Percentiles rank a stretch among this genome's conserved stretches.
Evolutionary conservation across 2,888 invertebrate genomes (phyloP).

Genomic region (Netelia virgata): DNA sequence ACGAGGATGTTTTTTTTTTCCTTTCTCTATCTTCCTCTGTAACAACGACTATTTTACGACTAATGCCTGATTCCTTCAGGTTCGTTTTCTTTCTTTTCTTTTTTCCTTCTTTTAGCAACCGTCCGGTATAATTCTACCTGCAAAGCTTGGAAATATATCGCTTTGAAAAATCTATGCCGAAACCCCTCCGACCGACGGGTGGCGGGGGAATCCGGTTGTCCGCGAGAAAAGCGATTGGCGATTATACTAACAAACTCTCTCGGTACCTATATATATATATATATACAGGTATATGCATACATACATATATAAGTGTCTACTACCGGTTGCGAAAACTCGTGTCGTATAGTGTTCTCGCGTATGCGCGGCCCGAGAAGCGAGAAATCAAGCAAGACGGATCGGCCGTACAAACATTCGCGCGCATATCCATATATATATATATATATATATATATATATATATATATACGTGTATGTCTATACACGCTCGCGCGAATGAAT

Average conservation of each 20-base stretch:
- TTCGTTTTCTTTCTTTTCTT: not conserved
- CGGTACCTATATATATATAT: not conserved
- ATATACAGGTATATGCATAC: constrained; percentile 1
- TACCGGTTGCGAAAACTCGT: constrained; percentile 48
- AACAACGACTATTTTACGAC: no score
- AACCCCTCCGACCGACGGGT: not conserved
- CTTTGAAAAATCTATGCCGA: constrained; percentile 30
- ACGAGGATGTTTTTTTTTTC: no score
- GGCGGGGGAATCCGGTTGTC: constrained; percentile 53
- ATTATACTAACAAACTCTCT: constrained; percentile 44
- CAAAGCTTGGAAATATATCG: constrained; percentile 12
- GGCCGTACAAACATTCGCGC: constrained; percentile 30
- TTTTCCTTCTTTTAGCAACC: not conserved
- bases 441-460: constrained; percentile 5
- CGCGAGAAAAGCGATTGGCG: constrained; percentile 52
- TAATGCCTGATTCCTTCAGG: no score
- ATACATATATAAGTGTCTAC: not conserved
- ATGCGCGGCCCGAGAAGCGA: constrained; percentile 40
- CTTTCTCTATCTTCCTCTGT: no score
- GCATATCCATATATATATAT: constrained; percentile 19
- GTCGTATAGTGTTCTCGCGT: constrained; percentile 39
- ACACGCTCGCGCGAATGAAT: constrained; percentile 50
- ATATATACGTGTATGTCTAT: not conserved
- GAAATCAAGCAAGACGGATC: constrained; percentile 53
- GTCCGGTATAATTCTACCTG: constrained; percentile 2